Percentiles rank a stretch among this genome's conserved stretches.
Conservation (phyloP, 2,888 invertebrate species). For the Eilema griseolum region DNA sequence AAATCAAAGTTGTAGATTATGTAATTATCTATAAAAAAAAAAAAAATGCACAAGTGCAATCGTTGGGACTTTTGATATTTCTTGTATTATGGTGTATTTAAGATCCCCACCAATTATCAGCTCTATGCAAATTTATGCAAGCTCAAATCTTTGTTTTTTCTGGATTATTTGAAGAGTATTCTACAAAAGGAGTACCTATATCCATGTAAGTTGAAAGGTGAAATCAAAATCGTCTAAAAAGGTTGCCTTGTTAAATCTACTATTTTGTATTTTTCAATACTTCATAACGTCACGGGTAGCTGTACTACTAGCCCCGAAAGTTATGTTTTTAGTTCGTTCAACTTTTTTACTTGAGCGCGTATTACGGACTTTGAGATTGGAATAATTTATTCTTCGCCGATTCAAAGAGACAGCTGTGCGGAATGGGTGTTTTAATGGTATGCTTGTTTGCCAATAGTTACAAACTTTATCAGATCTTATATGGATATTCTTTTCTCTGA, state of each 20-base stretch:
- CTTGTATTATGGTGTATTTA: too few species aligned
- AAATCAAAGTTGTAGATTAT: too few species aligned
- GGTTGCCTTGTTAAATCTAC: neutral
- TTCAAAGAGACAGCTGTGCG: slow-evolving; percentile 47
- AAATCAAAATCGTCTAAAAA: too few species aligned
- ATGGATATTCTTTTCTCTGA: neutral
- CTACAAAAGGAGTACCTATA: too few species aligned
- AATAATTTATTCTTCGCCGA: slow-evolving; percentile 38
- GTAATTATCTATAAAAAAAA: too few species aligned
- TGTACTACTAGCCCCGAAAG: slow-evolving; percentile 14
- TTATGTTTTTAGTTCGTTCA: slow-evolving; percentile 21
- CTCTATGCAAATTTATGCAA: too few species aligned
- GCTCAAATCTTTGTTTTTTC: too few species aligned
- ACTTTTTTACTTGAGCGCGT: slow-evolving; percentile 22
- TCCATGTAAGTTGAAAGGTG: slow-evolving; percentile 12
- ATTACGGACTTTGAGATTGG: slow-evolving; percentile 37
- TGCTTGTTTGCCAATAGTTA: slow-evolving; percentile 23
- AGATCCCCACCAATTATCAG: too few species aligned
- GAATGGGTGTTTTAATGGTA: slow-evolving; percentile 35
- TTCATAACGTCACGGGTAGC: slow-evolving; percentile 22
- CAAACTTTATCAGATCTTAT: slow-evolving; percentile 9
- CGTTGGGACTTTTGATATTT: too few species aligned
- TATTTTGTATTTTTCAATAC: neutral
- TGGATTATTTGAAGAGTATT: too few species aligned
- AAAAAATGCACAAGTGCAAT: too few species aligned